Evolutionary conservation across 2,888 invertebrate genomes (phyloP), one percentile per base, ranked within the genome.

Genomic region (Xestia ashworthii): DNA sequence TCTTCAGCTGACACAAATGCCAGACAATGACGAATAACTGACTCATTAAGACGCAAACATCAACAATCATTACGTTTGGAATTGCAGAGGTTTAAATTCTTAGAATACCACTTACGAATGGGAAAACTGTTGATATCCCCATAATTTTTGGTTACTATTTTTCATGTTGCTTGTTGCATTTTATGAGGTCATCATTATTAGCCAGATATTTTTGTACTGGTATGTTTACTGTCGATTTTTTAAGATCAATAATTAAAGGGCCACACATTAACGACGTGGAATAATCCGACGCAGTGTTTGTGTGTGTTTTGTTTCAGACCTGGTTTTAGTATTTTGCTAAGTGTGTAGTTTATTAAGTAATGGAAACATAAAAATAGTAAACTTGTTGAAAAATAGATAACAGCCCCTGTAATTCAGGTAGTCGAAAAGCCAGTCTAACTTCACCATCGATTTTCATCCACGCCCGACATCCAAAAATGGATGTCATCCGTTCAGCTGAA

Each of bases 11-110:
- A 55, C 48, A 48, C 22, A 53, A 53, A 48, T 46, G n/a, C 53
- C 9, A 16, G 5, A 53, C 41, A 14, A 19, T 78, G 66, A 74
- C 67, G 58, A 46, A 22, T n/a, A n/a, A 38, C 14, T 62, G 62
- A 69, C 25, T 67, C 82, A 81, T 38, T 19, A 11, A 44, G 74
- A 81, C 50, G 48, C 22, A 55, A 71, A 67, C 6, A n/a, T 41
- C 16, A 6, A 25, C 5, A 66, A 46, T 58, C 22, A 44, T 71
- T 58, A 50, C 9, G n/a, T 53, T 19, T 41, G 1, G 12, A n/a
- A n/a, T 69, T 32, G 25, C 32, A 14, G 16, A 77, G 19, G 22
- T 32, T 58, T 44, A 73, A 38, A 62, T 60, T 71, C 55, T 41
- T 14, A 74, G 38, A 74, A 79, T n/a, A 68, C 19, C 4, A 16